Conservation (phyloP, 2,888 invertebrate genomes). For the Eudasyphora cyanicolor region DNA sequence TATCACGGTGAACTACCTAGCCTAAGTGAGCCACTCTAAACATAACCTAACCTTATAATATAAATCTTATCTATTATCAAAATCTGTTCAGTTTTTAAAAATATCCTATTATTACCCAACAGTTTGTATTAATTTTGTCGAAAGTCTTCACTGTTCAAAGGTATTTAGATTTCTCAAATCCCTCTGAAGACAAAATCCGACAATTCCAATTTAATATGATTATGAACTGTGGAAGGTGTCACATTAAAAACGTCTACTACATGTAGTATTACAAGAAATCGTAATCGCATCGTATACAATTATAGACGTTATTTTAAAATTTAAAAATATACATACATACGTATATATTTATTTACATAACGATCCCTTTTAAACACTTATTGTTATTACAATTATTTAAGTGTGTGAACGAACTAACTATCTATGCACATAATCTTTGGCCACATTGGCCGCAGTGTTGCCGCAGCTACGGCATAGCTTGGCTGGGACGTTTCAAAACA, state of each 20-base stretch:
- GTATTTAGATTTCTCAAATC: background rate
- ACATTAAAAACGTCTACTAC: background rate
- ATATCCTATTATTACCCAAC: too few relatives aligned
- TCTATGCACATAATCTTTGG: background rate
- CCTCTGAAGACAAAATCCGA: background rate
- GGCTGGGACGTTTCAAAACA: background rate
- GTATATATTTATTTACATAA: background rate
- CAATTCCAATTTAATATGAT: background rate
- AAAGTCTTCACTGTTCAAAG: too few relatives aligned
- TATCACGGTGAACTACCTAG: too few relatives aligned
- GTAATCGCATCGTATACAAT: background rate
- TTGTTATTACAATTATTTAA: too few relatives aligned
- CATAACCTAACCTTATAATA: too few relatives aligned
- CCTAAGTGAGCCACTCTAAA: too few relatives aligned
- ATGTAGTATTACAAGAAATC: background rate
- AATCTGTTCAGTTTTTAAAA: too few relatives aligned
- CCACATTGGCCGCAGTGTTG: background rate
- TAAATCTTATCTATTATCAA: too few relatives aligned
- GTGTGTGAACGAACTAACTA: background rate
- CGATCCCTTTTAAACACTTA: too few relatives aligned
- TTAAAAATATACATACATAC: background rate
- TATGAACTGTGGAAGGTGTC: background rate
- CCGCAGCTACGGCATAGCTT: background rate
- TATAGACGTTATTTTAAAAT: constrained; percentile 12
- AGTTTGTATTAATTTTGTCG: too few relatives aligned